Evolutionary conservation across 2,888 invertebrate species (phyloP), one percentile per base, ranked within the genome.

Genomic region (Macrosiphum euphorbiae): DNA sequence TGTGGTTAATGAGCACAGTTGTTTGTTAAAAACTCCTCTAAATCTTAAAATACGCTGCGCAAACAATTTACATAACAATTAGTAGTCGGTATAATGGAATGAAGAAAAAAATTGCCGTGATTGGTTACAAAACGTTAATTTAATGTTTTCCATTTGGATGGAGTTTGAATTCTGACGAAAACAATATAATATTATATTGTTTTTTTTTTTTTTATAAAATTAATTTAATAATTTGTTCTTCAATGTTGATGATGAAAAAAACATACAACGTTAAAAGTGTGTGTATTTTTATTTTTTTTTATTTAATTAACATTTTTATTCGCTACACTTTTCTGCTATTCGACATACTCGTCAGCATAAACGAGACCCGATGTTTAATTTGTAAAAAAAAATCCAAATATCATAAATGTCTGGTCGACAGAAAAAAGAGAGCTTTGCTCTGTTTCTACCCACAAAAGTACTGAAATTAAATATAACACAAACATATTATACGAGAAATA

Each of bases 221-320:
- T 47, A n/a, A 84, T 84, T 58, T 84, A 89, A 84, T 84, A 55
- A 93, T 85, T 58, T 67, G 84, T 84, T 92, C 41, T 52, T 67
- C 28, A n/a, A 44, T 61, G 87, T 86, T 3, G 61, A 87, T 50
- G 50, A 87, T n/a, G n/a, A 78, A 52, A 67, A 50, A 92, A 92
- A 47, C 41, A 28, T 35, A 52, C 61, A 16, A 16, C 50, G 44
- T 87, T 24, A 26, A 92, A 88, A 26, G 26, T n/a, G 55, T 84
- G 55, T 10, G 20, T 11, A 11, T 11, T 61, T 86, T 88, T 28
- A 28, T 88, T 92, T 78, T 88, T 92, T 78, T 61, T 13, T 52
- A 88, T 92, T 89, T 89, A 92, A 89, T 58, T 93, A 28, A 85
- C 84, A 93, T 85, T 84, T 84, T 52, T 84, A 93, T 89, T 93